These are phyloP conservation scores for Oxystoma pomonae DNA, from an alignment of 2,888 invertebrate genomes.

Conservation along the genomic window DNA sequence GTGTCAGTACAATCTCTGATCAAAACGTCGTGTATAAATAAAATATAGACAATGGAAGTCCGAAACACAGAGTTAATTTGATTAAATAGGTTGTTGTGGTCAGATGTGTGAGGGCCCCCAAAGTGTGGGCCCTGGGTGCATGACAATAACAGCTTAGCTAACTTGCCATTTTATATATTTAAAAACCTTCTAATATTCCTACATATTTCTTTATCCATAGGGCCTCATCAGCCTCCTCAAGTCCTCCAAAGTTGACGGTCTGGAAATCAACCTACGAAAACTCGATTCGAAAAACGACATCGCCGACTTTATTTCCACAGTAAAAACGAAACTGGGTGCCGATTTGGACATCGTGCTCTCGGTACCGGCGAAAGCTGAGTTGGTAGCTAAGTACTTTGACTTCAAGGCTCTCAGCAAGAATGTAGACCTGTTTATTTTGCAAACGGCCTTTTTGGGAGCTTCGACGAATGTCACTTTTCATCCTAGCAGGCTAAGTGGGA, in stretches of 20 bases:
- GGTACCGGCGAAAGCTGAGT: conserved; percentile 61
- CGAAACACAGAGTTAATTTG: too few relatives aligned
- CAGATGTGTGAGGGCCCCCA: too few relatives aligned
- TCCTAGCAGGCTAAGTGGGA: conserved; percentile 68
- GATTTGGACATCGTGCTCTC: conserved; percentile 57
- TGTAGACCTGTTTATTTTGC: conserved; percentile 62
- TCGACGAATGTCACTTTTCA: conserved; percentile 69
- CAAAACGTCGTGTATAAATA: not conserved
- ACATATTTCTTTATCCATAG: conserved; percentile 45
- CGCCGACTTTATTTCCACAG: conserved; percentile 52
- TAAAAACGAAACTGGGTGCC: conserved; percentile 47
- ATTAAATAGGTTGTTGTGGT: too few relatives aligned
- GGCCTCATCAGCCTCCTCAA: conserved; percentile 44
- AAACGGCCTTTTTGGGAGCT: conserved; percentile 62
- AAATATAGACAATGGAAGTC: not conserved
- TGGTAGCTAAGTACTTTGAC: conserved; percentile 67
- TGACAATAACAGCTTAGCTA: too few relatives aligned
- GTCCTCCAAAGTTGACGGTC: conserved; percentile 40
- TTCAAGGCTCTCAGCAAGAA: conserved; percentile 62
- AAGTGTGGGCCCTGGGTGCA: too few relatives aligned
- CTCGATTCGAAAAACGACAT: conserved; percentile 44
- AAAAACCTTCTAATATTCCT: too few relatives aligned
- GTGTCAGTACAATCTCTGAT: too few relatives aligned
- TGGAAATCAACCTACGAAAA: conserved; percentile 42
- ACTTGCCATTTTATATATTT: too few relatives aligned